These are phyloP conservation scores for Dyspetes luteomarginatus DNA, from an alignment of 2,888 invertebrate species.

Conservation along the genomic window DNA sequence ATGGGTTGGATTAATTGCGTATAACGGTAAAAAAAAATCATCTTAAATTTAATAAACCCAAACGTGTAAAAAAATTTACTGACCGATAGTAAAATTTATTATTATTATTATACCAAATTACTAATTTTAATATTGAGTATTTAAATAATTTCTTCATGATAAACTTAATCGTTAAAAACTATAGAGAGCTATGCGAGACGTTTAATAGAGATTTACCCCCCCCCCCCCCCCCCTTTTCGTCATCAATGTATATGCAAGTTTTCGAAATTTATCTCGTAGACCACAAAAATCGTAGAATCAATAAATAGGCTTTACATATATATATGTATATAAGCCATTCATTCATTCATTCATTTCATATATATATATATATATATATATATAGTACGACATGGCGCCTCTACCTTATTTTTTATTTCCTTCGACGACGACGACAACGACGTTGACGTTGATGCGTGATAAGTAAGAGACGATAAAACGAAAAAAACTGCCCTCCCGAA, in stretches of 20 bases:
- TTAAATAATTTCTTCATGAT: neutral
- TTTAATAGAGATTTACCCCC: neutral
- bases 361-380: neutral
- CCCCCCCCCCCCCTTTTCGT: neutral
- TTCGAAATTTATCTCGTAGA: neutral
- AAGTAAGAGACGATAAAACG: slow-evolving; percentile 69
- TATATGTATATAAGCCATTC: neutral
- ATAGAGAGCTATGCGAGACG: neutral
- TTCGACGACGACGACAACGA: slow-evolving; percentile 33
- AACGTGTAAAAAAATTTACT: no score
- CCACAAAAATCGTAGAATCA: neutral
- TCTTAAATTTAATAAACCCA: no score
- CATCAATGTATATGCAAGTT: slow-evolving; percentile 7
- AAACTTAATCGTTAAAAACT: neutral
- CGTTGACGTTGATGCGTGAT: slow-evolving; percentile 70
- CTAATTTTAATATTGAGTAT: no score
- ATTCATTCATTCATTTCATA: no score
- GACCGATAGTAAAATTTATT: no score
- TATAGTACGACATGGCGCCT: slow-evolving; percentile 60
- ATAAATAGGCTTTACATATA: slow-evolving; percentile 3
- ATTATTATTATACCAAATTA: no score
- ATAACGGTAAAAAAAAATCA: no score
- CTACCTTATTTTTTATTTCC: slow-evolving; percentile 10
- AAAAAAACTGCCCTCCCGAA: slow-evolving; percentile 65
- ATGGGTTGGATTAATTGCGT: no score